Evolutionary conservation across 1,140 invertebrate species (phyloP).

Genomic region (Nephila pilipes): DNA sequence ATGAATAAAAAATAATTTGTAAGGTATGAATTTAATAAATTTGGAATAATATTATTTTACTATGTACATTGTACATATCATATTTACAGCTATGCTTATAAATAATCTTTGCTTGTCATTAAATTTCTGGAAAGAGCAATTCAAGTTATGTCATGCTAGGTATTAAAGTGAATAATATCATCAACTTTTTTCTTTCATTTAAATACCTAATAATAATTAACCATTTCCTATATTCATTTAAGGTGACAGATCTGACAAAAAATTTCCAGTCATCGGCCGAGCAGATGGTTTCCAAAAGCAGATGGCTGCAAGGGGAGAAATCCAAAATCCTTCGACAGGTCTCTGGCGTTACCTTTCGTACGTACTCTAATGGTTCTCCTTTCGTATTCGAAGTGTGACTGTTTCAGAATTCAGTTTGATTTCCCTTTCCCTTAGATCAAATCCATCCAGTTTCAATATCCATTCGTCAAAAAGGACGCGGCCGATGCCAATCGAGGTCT

Average conservation of each 20-base stretch:
- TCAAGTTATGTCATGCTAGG: too few relatives aligned
- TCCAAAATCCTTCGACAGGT: conserved; percentile 46
- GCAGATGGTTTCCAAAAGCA: background rate
- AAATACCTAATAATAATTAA: too few relatives aligned
- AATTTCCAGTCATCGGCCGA: background rate
- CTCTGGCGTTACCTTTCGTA: conserved; percentile 13
- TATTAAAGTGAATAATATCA: too few relatives aligned
- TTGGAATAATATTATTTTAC: too few relatives aligned
- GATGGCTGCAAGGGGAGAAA: background rate
- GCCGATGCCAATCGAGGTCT: background rate
- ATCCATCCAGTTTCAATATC: background rate
- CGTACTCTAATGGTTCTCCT: background rate
- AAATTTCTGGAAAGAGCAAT: too few relatives aligned
- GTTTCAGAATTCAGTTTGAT: conserved; percentile 10
- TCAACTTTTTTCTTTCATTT: too few relatives aligned
- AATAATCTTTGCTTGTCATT: too few relatives aligned
- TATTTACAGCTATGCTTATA: too few relatives aligned
- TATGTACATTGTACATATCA: too few relatives aligned
- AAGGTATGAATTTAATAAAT: too few relatives aligned
- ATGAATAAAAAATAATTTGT: too few relatives aligned
- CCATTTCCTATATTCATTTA: background rate
- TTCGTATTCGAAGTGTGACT: background rate
- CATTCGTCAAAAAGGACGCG: background rate
- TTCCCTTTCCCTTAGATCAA: background rate
- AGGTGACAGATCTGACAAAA: background rate